Evolutionary conservation across 2,113 vertebrate genomes (phyloP).

Genomic region (Eurypyga helias): DNA sequence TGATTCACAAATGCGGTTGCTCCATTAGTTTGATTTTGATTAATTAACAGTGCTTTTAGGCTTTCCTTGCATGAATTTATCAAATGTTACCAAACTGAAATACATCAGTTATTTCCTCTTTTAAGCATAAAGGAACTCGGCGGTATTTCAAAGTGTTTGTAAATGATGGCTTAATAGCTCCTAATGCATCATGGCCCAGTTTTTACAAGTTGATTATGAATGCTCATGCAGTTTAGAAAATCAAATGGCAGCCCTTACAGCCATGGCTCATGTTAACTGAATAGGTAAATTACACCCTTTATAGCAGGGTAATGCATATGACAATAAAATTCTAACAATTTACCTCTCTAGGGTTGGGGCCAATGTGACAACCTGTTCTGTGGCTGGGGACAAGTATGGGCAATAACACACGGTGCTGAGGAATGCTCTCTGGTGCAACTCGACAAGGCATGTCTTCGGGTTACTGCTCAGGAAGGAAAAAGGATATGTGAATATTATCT

Average conservation of each 20-base stretch:
- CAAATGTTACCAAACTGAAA: constrained; percentile 67
- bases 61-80: constrained; percentile 56
- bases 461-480: not conserved
- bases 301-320: not conserved
- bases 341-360: not conserved
- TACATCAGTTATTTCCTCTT: constrained; percentile 65
- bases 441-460: not conserved
- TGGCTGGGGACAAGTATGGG: not conserved
- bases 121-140: constrained; percentile 36
- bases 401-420: fast-evolving
- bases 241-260: constrained; percentile 44
- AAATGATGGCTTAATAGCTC: constrained; percentile 67
- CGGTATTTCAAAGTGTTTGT: constrained; percentile 55
- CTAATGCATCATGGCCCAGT: constrained; percentile 63
- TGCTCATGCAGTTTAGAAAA: constrained; percentile 45
- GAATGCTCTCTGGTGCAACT: not conserved
- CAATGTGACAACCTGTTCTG: not conserved
- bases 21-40: constrained; percentile 69
- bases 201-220: constrained; percentile 67
- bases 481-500: too few relatives aligned
- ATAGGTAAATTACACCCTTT: constrained; percentile 42
- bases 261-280: constrained; percentile 30
- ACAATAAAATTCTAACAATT: constrained; percentile 26
- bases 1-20: constrained; percentile 34
- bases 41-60: constrained; percentile 67